Conservation (phyloP, 2,888 invertebrate species). For the Heliconius hortense region DNA sequence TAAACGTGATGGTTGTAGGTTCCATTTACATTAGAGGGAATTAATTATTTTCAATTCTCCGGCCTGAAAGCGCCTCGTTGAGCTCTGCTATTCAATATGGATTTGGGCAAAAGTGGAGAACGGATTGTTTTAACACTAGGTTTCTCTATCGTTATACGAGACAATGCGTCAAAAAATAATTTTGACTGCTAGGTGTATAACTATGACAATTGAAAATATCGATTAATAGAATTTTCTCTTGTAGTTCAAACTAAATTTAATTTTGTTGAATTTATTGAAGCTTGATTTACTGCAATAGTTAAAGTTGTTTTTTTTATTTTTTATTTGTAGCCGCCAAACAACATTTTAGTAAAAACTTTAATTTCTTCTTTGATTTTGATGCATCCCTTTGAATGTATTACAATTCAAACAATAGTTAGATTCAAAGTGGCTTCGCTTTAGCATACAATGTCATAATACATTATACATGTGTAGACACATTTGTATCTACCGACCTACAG, state of each 20-base stretch:
- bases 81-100: too few species aligned
- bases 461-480: constrained; percentile 28
- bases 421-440: constrained; percentile 39
- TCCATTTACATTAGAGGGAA: neutral
- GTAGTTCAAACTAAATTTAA: neutral
- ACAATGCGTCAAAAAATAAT: too few species aligned
- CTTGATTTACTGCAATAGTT: neutral
- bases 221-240: too few species aligned
- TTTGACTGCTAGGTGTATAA: too few species aligned
- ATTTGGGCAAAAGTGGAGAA: too few species aligned
- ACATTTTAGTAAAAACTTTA: constrained; percentile 27
- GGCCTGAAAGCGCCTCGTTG: neutral
- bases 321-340: constrained; percentile 10
- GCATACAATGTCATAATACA: constrained; percentile 37
- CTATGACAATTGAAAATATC: too few species aligned
- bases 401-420: constrained; percentile 29
- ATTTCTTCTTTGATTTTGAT: neutral
- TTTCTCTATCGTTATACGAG: too few species aligned
- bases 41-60: neutral
- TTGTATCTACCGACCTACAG: constrained; percentile 30
- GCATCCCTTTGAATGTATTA: neutral
- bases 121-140: too few species aligned
- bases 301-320: neutral
- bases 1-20: neutral
- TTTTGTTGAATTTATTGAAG: too few species aligned